A percentile compares a stretch with the other conserved stretches of the same genome.
phyloP scores from a whole-genome alignment of 2,797 vertebrate genomes.

The Pampus argenteus region DNA sequence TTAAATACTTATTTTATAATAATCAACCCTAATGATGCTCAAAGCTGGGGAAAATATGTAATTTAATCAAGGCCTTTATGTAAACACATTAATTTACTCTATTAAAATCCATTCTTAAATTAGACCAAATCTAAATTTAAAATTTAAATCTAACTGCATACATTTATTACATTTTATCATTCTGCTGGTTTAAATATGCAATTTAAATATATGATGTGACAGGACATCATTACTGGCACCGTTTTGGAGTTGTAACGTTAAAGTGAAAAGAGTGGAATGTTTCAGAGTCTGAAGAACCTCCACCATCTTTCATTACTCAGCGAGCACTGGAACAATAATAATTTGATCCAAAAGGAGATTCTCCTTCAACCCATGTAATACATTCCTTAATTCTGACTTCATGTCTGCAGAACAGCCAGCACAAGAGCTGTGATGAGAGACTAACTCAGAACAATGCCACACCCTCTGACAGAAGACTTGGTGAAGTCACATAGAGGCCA shows the following conservation, averaged over 20 bases:
- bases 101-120: conserved; percentile 8
- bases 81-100: conserved; percentile 24
- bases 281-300: conserved; percentile 32
- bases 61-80: conserved; percentile 2
- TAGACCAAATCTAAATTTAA: conserved; percentile 10
- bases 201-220: conserved; percentile 18
- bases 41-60: background rate
- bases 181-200: conserved; percentile 42
- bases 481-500: conserved; percentile 17
- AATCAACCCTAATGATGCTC: conserved; percentile 11
- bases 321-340: conserved; percentile 11
- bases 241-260: conserved; percentile 12
- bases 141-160: conserved; percentile 14
- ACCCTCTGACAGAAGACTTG: conserved; percentile 26
- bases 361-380: conserved; percentile 9
- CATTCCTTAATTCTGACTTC: conserved; percentile 58
- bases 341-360: conserved; percentile 4
- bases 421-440: conserved; percentile 15
- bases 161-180: background rate
- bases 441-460: conserved; percentile 14
- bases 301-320: conserved; percentile 29
- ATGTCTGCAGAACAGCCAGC: conserved; percentile 7
- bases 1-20: conserved; percentile 2
- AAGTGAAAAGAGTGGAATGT: conserved; percentile 64
- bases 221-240: conserved; percentile 43